Evolutionary conservation across 2,888 invertebrate genomes (phyloP), one percentile per base, ranked within the genome.

Genomic region (Coenonympha glycerion): DNA sequence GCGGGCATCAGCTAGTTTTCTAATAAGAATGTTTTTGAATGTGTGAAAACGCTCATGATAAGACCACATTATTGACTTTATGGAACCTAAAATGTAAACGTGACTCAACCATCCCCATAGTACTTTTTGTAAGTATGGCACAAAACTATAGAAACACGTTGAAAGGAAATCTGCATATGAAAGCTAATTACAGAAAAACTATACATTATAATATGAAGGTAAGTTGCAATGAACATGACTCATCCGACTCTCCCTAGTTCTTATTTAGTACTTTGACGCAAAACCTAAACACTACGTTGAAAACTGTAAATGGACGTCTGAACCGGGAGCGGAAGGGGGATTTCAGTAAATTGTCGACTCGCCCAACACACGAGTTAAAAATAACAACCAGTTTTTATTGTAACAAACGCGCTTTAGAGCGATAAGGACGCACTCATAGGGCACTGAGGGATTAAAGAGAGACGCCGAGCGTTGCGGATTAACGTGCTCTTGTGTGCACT

Each of bases 311-410:
- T 52, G 54, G 48, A 53, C 49, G 47, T 58, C 65, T 72, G 68
- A 77, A 77, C 76, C 71, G 73, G 76, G 76, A 79, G 71, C 78
- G 76, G 80, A 79, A 80, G 73, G 71, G 75, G 74, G 66, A 71
- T 81, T 81, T 80, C 79, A 76, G 79, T 69, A 65, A 69, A 73
- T 71, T 67, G 76, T 70, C 71, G 71, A 68, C 67, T 74, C 73
- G 79, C 73, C 79, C 78, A 79, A 74, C 76, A 74, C 75, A 73
- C 72, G 71, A 83, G 82, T 83, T 85, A 85, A 85, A 85, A 85
- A 85, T 86, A 86, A 84, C 81, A 79, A 81, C 81, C 82, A 79
- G 82, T 85, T 85, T 84, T 84, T 84, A 80, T 79, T 83, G 76
- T 79, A 75, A 70, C 69, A 76, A n/a, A 69, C 79, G 73, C 77